Conservation (phyloP, 2,113 vertebrate genomes). For the Carassius auratus region DNA sequence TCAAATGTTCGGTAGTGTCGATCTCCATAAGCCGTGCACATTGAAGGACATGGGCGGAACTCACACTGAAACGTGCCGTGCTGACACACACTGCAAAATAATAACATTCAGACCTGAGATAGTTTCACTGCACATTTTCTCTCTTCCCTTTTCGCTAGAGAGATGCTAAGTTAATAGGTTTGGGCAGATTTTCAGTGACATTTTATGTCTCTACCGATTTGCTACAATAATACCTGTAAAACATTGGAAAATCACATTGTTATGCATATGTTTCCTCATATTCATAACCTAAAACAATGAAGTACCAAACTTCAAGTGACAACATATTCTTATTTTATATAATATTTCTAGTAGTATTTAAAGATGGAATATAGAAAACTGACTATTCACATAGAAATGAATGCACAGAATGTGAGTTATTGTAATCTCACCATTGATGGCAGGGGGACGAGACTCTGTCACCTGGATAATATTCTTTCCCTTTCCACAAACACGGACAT, state of each 20-base stretch:
- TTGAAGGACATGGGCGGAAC: slow-evolving; percentile 89
- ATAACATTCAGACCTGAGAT: neutral
- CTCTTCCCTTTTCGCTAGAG: neutral
- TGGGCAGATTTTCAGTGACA: neutral
- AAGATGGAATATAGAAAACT: neutral
- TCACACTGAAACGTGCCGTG: slow-evolving; percentile 88
- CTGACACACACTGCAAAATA: slow-evolving; percentile 82
- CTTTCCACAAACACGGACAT: slow-evolving; percentile 95
- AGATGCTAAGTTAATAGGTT: neutral
- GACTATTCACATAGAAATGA: neutral
- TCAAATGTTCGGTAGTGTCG: slow-evolving; percentile 95
- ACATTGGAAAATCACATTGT: neutral
- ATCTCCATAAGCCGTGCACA: slow-evolving; percentile 91
- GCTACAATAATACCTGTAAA: neutral
- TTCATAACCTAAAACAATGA: neutral
- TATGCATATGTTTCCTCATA: neutral
- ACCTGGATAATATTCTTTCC: slow-evolving; percentile 93
- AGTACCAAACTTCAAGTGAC: neutral
- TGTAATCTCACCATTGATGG: slow-evolving; percentile 85
- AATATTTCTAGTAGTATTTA: neutral
- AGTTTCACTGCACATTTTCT: neutral
- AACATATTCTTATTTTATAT: neutral
- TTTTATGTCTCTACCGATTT: neutral
- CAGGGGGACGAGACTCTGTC: slow-evolving; percentile 89
- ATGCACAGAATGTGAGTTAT: neutral